These are phyloP conservation scores for Eupithecia tripunctaria DNA, from an alignment of 2,888 invertebrate genomes.

Conservation along the genomic window DNA sequence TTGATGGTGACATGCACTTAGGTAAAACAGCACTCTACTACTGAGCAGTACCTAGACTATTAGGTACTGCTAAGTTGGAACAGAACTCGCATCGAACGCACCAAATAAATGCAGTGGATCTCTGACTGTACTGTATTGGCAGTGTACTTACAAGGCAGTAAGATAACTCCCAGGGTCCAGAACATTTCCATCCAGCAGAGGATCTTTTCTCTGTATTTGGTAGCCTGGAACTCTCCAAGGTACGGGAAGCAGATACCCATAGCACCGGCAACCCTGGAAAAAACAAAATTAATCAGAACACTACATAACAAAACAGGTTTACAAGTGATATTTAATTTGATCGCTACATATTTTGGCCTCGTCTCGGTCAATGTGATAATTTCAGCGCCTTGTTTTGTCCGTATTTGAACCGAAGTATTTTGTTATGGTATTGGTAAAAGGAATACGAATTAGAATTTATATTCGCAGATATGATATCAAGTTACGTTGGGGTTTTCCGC, in stretches of 20 bases:
- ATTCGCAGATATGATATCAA: constrained; percentile 2
- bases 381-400: neutral
- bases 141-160: constrained; percentile 86
- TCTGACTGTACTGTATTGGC: neutral
- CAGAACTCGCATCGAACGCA: too few species aligned
- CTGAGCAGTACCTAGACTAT: too few species aligned
- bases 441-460: neutral
- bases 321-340: neutral
- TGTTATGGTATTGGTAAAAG: neutral
- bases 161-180: constrained; percentile 91
- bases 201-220: constrained; percentile 91
- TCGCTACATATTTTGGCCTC: neutral
- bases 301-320: neutral
- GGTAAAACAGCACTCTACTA: too few species aligned
- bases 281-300: neutral
- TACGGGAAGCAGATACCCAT: constrained; percentile 94
- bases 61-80: neutral
- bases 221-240: constrained; percentile 92
- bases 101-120: neutral
- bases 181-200: constrained; percentile 94
- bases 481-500: neutral
- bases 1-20: too few species aligned
- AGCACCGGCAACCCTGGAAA: constrained; percentile 89
- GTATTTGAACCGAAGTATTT: neutral
- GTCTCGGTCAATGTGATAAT: neutral